A percentile compares a stretch with the other conserved stretches of the same genome.
phyloP scores from a whole-genome alignment of 2,888 invertebrate species.

The Luperina nickerlii region DNA sequence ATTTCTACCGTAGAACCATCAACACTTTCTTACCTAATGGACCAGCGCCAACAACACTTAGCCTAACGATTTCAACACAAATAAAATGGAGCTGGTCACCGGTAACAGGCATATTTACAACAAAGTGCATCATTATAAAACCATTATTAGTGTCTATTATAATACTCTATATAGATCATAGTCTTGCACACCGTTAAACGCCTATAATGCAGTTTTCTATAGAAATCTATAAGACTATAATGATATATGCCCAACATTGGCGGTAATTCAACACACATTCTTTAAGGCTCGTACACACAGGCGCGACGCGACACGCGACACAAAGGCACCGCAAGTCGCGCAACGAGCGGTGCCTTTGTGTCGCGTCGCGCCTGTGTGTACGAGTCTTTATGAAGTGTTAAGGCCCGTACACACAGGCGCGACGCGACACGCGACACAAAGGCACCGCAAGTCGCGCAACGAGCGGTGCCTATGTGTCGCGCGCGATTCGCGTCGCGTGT shows the following conservation, averaged over 20 bases:
- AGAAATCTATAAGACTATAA: constrained; percentile 13
- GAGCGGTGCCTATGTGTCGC: no score
- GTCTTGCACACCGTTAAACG: constrained; percentile 34
- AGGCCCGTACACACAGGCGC: no score
- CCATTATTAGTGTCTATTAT: constrained; percentile 22
- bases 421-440: no score
- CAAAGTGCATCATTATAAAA: constrained; percentile 45
- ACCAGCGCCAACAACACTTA: constrained; percentile 2
- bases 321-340: no score
- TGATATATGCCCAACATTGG: constrained; percentile 8
- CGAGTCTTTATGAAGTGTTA: background rate
- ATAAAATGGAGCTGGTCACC: constrained; percentile 26
- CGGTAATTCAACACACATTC: background rate
- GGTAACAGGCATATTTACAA: constrained; percentile 32
- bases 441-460: no score
- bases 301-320: no score
- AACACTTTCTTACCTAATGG: constrained; percentile 24
- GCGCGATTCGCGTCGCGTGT: no score
- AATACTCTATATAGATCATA: constrained; percentile 39
- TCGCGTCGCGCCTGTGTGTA: no score
- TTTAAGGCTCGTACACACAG: no score
- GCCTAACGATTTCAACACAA: constrained; percentile 33
- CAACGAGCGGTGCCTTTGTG: no score
- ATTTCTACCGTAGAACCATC: background rate
- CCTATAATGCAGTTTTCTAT: constrained; percentile 30